phyloP scores from a whole-genome alignment of 2,797 vertebrate species.

The Simalia tracyae region DNA sequence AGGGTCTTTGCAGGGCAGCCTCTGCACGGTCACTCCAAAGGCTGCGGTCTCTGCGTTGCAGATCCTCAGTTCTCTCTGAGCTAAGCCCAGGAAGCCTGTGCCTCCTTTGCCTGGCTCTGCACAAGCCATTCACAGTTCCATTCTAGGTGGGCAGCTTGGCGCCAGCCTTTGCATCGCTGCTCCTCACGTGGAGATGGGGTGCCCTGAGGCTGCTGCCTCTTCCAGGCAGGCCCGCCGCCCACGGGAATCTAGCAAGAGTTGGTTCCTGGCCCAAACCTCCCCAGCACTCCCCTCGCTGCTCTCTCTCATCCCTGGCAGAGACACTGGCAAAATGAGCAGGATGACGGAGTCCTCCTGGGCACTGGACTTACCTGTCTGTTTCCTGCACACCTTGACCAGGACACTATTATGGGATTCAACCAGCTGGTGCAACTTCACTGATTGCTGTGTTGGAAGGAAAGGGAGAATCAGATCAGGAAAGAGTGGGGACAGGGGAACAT shows the following conservation, averaged over 20 bases:
- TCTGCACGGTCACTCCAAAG: not conserved
- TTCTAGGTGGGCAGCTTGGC: not conserved
- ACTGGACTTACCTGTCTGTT: slow-evolving; percentile 71
- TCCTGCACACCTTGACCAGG: slow-evolving; percentile 72
- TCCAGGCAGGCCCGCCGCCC: not conserved
- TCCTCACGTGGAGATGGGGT: not conserved
- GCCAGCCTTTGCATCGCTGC: not conserved
- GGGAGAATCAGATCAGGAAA: not conserved
- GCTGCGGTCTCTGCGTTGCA: not conserved
- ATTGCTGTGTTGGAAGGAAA: slow-evolving; percentile 69
- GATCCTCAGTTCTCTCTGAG: no score
- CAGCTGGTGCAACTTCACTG: slow-evolving; percentile 77
- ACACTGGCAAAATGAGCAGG: not conserved
- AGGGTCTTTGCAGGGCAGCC: not conserved
- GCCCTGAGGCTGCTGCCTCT: not conserved
- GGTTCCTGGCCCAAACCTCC: not conserved
- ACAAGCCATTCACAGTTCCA: not conserved
- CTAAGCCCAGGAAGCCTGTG: not conserved
- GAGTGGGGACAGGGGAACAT: no score
- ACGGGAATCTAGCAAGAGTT: not conserved
- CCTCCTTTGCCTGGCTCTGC: not conserved
- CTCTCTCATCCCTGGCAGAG: not conserved
- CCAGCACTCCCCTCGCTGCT: not conserved
- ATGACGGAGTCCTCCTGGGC: slow-evolving; percentile 12
- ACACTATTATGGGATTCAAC: slow-evolving; percentile 78